A percentile compares a stretch with the other conserved stretches of the same genome.
phyloP scores from a whole-genome alignment of 2,888 invertebrate genomes.

The Apamea epomidion region DNA sequence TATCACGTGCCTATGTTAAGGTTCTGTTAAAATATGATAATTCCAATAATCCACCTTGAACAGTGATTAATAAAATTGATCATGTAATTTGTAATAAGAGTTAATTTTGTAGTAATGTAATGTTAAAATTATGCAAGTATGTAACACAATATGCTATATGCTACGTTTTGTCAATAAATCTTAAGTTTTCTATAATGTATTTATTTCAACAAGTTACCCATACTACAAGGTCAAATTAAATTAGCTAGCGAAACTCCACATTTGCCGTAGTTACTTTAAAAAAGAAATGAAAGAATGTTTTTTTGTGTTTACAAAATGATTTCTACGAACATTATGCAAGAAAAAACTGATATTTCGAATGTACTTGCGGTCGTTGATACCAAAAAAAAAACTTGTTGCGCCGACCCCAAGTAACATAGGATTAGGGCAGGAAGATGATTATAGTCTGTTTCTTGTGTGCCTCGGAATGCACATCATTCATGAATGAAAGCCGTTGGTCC shows the following conservation, averaged over 20 bases:
- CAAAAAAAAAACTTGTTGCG: too few species aligned
- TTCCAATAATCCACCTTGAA: constrained; percentile 18
- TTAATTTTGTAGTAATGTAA: constrained; percentile 36
- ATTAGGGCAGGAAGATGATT: too few species aligned
- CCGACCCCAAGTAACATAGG: too few species aligned
- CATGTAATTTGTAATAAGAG: constrained; percentile 51
- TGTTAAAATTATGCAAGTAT: constrained; percentile 53
- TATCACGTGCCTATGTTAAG: not conserved
- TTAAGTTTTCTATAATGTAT: constrained; percentile 13
- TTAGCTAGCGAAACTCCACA: not conserved
- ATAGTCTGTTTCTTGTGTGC: too few species aligned
- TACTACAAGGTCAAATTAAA: not conserved
- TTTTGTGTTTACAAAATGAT: too few species aligned
- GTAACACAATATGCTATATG: constrained; percentile 19
- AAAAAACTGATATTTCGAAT: too few species aligned
- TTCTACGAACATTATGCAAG: too few species aligned
- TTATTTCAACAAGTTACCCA: constrained; percentile 2
- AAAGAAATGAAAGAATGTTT: too few species aligned
- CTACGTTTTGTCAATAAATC: constrained; percentile 40
- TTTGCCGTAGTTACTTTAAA: not conserved
- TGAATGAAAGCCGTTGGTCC: too few species aligned
- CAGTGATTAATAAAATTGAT: constrained; percentile 58
- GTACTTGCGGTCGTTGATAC: too few species aligned
- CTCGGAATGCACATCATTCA: too few species aligned
- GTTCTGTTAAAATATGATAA: not conserved